Base-by-base conservation (phyloP, 2,113 vertebrate genomes). In the Jaculus jaculus region DNA sequence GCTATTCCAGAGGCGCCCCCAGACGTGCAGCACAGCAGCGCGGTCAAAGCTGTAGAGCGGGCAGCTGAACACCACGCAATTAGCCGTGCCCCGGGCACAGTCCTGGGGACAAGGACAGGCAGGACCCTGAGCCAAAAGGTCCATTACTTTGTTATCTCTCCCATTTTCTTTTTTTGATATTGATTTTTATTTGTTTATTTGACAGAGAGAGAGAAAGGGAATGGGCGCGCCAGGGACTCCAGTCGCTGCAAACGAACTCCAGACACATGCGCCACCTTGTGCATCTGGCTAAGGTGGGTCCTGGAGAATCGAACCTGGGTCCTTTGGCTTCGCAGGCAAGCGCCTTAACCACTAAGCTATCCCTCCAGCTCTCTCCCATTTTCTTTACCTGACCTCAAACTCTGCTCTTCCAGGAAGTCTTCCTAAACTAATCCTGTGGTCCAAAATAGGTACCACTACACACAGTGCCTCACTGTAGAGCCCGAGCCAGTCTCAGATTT, bases 1-100 rank as follows among this genome's bases (percentile, higher is more conserved):
- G 97, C 99, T 98, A 97, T 99, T 99, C 99, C 99, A 99, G 84
- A 99, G 97, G 26, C 98, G 97, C 30, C 98, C 99, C 34, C 98
- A 98, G 39, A 99, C 98, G 0, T 95, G 98, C 83, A 99, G 97
- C 83, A 98, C 97, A 0, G 98, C 98, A 0, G 98, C 97, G 0
- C 98, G 98, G n/a, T 99, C 98, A 60, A 99, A 98, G 90, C 98
- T 99, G 93, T 98, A 98, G 47, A 99, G 98, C 0, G 99, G 99
- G 95, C 99, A 99, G 88, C 98, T 98, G 96, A 99, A 98, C 16
- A 98, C 94, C 61, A 98, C 66, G 18, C 99, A 99, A 58, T 95
- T 98, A 0, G 99, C 99, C 0, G 99, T 99, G 65, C 98, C 99
- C 80, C 97, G 90, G 34, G 98, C 98, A 5, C 99, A 99, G 96